Evolutionary conservation across 2,888 invertebrate genomes (phyloP).

Genomic region (Anorthoa munda): DNA sequence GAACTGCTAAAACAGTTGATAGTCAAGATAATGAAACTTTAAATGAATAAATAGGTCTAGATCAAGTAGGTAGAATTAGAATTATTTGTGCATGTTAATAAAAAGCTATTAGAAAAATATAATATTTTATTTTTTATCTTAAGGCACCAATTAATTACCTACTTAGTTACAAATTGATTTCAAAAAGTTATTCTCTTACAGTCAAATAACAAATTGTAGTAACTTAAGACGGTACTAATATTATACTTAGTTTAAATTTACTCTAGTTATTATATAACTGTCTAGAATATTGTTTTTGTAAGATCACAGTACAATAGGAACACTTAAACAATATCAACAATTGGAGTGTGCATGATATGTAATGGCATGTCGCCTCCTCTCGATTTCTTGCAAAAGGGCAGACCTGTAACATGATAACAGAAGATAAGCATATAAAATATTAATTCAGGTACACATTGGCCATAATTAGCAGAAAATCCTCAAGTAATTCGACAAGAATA

Average conservation of each 20-base stretch:
- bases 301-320: conserved; percentile 88
- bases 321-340: conserved; percentile 77
- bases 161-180: conserved; percentile 27
- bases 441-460: not conserved
- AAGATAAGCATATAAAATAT: not conserved
- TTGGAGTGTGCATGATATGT: conserved; percentile 85
- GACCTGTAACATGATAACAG: conserved; percentile 90
- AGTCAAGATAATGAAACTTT: conserved; percentile 36
- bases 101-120: conserved; percentile 54
- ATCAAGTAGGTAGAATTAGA: conserved; percentile 14
- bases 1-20: conserved; percentile 12
- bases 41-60: conserved; percentile 17
- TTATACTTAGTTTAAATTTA: conserved; percentile 36
- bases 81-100: conserved; percentile 36
- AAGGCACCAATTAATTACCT: conserved; percentile 56
- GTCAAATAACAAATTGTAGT: conserved; percentile 18
- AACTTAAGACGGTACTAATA: conserved; percentile 18
- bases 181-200: conserved; percentile 10
- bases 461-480: not conserved
- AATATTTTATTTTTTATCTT: conserved; percentile 60
- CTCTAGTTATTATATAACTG: conserved; percentile 54
- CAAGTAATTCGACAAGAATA: not conserved
- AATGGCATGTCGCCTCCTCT: conserved; percentile 89
- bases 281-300: conserved; percentile 64
- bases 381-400: conserved; percentile 94